Base-by-base conservation (phyloP, 2,113 vertebrate genomes). In the Catharus fuscescens region DNA sequence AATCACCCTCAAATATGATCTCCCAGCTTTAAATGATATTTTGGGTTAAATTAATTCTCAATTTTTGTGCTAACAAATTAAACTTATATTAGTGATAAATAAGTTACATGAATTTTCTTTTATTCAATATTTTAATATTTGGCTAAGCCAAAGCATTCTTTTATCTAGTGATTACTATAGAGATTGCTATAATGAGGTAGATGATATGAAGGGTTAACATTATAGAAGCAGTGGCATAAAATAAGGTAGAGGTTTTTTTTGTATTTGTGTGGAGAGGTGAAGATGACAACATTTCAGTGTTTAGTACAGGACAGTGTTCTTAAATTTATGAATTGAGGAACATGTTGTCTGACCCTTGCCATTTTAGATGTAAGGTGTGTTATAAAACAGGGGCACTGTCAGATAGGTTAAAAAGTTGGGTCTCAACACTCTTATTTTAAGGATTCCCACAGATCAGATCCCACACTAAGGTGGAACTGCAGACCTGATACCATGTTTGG, bases 221-320 rank as follows among this genome's bases (percentile, higher is more conserved):
- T 52, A 10, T 8, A 53, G 45, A 80, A 78, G 38, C 38, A 10
- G 3, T 24, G 10, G 29, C 0, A 0, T 56, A 36, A 34, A 56
- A 28, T 69, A 42, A 65, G 32, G 6, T 45, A 25, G 59, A 69
- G 9, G 12, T 59, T 16, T 65, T 44, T 69, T 44, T 57, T 17
- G 20, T 59, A 5, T 64, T 84, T 64, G 48, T 26, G 26, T 15
- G 48, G 8, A 9, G 44, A 53, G 5, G 12, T 48, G 19, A 18
- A 24, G 44, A 72, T 60, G 45, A 34, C 52, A 84, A 50, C 19
- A 36, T 62, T 66, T 26, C 47, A 18, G 10, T 14, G 9, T 29
- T 81, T 44, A 38, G 12, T 45, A 34, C 2, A 14, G 20, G 20
- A 62, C 29, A 48, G 9, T 0, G 1, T 40, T 73, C 40, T 62